Conservation (phyloP, 2,113 vertebrate species). For the Notiomystis cincta region DNA sequence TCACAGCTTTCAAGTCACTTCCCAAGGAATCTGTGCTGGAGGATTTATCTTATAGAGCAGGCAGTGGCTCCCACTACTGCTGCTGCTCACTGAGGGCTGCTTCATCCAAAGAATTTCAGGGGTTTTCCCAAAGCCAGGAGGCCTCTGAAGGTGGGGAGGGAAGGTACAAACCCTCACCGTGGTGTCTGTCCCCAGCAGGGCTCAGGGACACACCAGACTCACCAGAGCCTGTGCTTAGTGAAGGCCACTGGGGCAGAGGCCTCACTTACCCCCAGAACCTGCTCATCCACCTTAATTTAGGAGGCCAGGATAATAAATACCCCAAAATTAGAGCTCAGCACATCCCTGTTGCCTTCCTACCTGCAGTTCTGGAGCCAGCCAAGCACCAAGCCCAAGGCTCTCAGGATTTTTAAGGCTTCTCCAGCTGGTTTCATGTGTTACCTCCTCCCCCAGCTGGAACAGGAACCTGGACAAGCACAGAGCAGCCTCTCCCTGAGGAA, state of each 20-base stretch:
- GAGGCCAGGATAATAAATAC: rapidly evolving
- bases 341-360: neutral
- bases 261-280: neutral
- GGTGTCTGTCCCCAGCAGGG: neutral
- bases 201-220: neutral
- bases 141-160: neutral
- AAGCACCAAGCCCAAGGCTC: rapidly evolving
- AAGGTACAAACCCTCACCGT: rapidly evolving
- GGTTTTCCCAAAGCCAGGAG: neutral
- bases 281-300: rapidly evolving
- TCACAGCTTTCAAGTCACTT: rapidly evolving
- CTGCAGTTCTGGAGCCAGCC: neutral
- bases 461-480: neutral
- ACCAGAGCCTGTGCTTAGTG: rapidly evolving
- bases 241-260: neutral
- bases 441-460: neutral
- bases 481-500: neutral
- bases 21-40: rapidly evolving
- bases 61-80: neutral
- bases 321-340: rapidly evolving
- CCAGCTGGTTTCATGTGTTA: rapidly evolving
- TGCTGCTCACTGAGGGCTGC: neutral
- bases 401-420: rapidly evolving
- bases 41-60: neutral
- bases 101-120: neutral